Conservation (phyloP, 2,797 vertebrate genomes). For the Psittacula derbiana region DNA sequence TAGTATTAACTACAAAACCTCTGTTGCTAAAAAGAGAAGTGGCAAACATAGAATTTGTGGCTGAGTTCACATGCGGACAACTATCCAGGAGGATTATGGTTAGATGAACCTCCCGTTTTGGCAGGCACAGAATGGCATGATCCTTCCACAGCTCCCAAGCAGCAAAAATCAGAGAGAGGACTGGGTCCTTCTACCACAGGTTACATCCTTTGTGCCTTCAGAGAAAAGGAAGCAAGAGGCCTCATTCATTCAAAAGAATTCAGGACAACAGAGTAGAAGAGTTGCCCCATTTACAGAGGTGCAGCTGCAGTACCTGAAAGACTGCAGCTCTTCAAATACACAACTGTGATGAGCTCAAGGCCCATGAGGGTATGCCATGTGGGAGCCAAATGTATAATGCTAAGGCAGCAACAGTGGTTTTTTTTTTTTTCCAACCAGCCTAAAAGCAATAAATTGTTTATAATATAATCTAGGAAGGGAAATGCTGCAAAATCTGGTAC, state of each 20-base stretch:
- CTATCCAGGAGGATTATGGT: not conserved
- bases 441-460: not conserved
- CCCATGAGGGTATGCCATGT: accelerated
- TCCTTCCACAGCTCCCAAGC: not conserved
- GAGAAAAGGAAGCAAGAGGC: not conserved
- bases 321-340: not conserved
- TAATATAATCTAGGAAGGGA: not conserved
- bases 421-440: not conserved
- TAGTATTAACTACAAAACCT: not conserved
- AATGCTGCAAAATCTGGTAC: not conserved
- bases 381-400: not conserved
- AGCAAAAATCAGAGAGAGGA: not conserved
- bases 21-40: not conserved
- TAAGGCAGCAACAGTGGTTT: not conserved
- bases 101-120: not conserved
- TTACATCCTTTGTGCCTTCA: not conserved
- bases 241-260: not conserved
- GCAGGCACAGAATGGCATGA: not conserved
- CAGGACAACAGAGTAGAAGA: not conserved
- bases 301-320: not conserved
- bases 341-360: not conserved
- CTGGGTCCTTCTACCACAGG: not conserved
- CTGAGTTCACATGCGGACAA: not conserved
- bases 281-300: not conserved
- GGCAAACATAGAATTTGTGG: not conserved